Conservation (phyloP, 2,113 vertebrate species). For the Gobiocypris rarus region DNA sequence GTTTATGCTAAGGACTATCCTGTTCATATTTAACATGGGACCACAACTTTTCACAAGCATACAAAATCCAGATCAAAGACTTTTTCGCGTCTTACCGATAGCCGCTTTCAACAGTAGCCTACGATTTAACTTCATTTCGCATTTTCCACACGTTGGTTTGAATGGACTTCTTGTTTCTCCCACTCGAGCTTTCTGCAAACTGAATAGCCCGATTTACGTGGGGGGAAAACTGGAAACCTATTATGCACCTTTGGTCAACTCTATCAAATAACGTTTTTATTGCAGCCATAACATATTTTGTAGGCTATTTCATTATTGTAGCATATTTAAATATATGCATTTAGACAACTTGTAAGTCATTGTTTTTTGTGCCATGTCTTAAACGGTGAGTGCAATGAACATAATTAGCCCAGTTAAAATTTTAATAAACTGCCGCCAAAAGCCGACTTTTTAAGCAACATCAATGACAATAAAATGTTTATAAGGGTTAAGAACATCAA, state of each 20-base stretch:
- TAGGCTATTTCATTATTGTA: background rate
- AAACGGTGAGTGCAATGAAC: background rate
- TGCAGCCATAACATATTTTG: background rate
- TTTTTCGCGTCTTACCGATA: slow-evolving; percentile 44
- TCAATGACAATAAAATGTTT: background rate
- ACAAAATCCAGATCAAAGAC: slow-evolving; percentile 72
- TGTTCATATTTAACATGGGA: slow-evolving; percentile 74
- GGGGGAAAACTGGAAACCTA: background rate
- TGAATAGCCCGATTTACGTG: background rate
- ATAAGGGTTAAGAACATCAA: background rate
- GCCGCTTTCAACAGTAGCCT: slow-evolving; percentile 29
- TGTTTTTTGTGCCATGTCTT: background rate
- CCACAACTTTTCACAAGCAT: slow-evolving; percentile 78
- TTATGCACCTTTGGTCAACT: background rate
- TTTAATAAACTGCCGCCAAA: background rate
- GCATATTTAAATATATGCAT: background rate
- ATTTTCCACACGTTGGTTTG: slow-evolving; percentile 21
- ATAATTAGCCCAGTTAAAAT: background rate
- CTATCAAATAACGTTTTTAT: background rate
- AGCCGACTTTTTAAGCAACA: background rate
- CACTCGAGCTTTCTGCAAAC: background rate
- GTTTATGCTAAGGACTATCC: slow-evolving; percentile 73
- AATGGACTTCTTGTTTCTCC: background rate
- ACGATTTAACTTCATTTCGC: background rate
- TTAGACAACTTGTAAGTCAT: background rate